phyloP scores from a whole-genome alignment of 2,113 vertebrate species.

The Hippolais icterina region DNA sequence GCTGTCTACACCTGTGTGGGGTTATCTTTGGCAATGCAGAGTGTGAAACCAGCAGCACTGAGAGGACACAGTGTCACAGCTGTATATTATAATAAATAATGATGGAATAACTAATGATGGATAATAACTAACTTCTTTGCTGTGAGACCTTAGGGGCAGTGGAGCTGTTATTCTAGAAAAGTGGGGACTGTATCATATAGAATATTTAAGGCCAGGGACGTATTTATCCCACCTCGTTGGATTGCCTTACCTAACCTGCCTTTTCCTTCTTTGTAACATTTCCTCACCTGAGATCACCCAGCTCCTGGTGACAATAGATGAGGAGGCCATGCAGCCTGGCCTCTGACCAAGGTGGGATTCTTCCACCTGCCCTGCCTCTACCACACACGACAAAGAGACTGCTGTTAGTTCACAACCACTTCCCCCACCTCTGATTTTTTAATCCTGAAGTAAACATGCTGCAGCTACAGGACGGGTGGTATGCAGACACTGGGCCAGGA shows the following conservation, averaged over 20 bases:
- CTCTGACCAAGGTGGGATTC: background rate
- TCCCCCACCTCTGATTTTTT: background rate
- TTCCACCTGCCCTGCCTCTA: background rate
- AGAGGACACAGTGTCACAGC: background rate
- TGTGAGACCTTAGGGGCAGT: background rate
- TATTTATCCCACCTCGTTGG: rapidly evolving
- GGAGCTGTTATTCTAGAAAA: background rate
- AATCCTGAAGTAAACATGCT: background rate
- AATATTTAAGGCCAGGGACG: background rate
- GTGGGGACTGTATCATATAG: background rate
- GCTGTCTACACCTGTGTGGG: background rate
- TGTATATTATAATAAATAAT: background rate
- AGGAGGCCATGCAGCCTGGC: background rate
- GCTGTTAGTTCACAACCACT: background rate
- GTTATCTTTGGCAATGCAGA: background rate
- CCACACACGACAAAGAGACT: background rate
- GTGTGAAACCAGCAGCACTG: background rate
- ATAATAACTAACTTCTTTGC: background rate
- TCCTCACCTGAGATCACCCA: background rate
- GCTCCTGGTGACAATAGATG: background rate
- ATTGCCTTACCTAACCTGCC: background rate
- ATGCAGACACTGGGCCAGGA: slow-evolving; percentile 7
- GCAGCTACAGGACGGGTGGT: background rate
- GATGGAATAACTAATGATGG: background rate
- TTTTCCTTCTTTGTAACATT: background rate